phyloP scores from a whole-genome alignment of 2,797 vertebrate genomes.

The Cuculus canorus region DNA sequence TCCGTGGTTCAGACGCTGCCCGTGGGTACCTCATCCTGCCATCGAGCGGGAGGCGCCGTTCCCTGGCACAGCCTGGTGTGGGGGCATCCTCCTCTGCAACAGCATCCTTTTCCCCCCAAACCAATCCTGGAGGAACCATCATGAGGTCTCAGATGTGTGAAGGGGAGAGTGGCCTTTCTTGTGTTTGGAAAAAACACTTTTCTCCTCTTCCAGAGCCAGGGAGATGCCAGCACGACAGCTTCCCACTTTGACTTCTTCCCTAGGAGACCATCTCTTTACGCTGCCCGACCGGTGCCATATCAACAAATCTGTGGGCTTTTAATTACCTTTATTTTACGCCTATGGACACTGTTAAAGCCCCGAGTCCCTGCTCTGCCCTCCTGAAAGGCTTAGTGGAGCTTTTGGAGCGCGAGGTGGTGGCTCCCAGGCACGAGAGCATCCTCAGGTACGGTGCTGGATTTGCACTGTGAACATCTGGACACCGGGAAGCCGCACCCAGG shows the following conservation, averaged over 20 bases:
- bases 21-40: neutral
- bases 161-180: neutral
- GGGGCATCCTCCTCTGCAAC: neutral
- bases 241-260: neutral
- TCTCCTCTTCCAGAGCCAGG: neutral
- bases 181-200: neutral
- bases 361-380: neutral
- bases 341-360: neutral
- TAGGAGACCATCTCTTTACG: neutral
- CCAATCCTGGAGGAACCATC: neutral
- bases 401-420: neutral
- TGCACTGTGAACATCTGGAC: neutral
- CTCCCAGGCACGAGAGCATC: neutral
- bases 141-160: neutral
- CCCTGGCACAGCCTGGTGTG: neutral
- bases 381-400: neutral
- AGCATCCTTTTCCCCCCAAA: accelerated
- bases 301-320: neutral
- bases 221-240: neutral
- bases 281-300: neutral
- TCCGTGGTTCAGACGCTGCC: neutral
- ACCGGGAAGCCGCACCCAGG: accelerated
- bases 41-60: neutral
- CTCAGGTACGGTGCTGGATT: neutral
- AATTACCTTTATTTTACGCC: neutral